A percentile compares a stretch with the other conserved stretches of the same genome.
phyloP scores from a whole-genome alignment of 2,797 vertebrate species.

The Myotis vivesi region DNA sequence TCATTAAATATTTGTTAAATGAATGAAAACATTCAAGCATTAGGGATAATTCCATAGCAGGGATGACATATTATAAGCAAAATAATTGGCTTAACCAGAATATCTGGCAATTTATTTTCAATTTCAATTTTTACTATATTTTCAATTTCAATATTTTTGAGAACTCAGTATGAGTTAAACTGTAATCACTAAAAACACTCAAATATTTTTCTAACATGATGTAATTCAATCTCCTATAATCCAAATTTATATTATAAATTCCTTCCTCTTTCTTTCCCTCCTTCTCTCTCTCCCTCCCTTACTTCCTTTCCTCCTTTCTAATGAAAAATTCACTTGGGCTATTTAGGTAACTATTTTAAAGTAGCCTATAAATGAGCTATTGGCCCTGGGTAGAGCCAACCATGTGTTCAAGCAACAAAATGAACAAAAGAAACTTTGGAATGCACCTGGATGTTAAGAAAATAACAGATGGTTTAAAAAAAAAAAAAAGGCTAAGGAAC shows the following conservation, averaged over 20 bases:
- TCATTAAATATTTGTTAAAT: constrained; percentile 22
- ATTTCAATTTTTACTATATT: constrained; percentile 34
- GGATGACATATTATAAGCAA: constrained; percentile 2
- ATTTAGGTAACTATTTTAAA: constrained; percentile 34
- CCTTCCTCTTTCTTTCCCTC: background rate
- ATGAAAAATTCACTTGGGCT: constrained; percentile 48
- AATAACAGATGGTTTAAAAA: constrained; percentile 28
- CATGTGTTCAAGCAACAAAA: constrained; percentile 38
- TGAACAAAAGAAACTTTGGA: constrained; percentile 62
- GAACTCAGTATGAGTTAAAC: background rate
- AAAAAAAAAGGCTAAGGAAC: constrained; percentile 10
- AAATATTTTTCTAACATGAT: background rate
- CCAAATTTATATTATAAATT: background rate
- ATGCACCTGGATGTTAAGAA: constrained; percentile 51
- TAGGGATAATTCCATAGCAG: background rate
- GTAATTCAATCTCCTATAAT: background rate
- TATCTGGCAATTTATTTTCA: constrained; percentile 14
- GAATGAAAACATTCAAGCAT: background rate
- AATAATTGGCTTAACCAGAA: background rate
- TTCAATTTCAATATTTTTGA: constrained; percentile 36
- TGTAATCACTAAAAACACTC: background rate
- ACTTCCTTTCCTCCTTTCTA: background rate
- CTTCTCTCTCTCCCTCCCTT: too few species aligned
- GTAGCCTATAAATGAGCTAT: constrained; percentile 29
- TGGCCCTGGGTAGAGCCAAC: constrained; percentile 3